Evolutionary conservation across 2,797 vertebrate genomes (phyloP).

Genomic region (Myotis findleyi): DNA sequence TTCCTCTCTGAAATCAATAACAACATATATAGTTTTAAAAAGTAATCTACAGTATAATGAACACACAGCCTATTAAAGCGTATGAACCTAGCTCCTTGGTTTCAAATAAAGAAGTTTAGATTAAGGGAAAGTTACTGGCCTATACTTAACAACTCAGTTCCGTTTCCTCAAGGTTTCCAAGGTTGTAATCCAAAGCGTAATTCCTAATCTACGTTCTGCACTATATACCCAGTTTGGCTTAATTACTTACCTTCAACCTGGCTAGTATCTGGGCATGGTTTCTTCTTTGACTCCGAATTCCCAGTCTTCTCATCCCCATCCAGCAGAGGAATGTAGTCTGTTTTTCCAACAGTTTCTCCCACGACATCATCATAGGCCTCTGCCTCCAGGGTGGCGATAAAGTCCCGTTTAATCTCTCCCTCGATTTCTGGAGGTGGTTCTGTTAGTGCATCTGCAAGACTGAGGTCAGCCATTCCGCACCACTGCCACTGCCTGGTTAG

Average conservation of each 20-base stretch:
- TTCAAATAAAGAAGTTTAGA: neutral
- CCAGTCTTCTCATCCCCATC: conserved; percentile 90
- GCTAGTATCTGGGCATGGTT: conserved; percentile 73
- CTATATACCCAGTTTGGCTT: neutral
- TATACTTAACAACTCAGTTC: neutral
- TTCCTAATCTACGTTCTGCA: neutral
- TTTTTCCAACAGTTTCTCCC: conserved; percentile 95
- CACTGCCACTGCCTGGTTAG: conserved; percentile 69
- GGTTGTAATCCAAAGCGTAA: neutral
- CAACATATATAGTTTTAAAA: too few species aligned
- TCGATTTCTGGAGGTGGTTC: conserved; percentile 90
- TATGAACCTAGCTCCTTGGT: neutral
- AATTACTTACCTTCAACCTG: conserved; percentile 84
- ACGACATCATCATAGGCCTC: conserved; percentile 95
- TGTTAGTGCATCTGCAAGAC: conserved; percentile 94
- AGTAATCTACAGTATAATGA: neutral
- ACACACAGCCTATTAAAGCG: neutral
- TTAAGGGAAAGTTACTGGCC: neutral
- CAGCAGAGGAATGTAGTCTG: conserved; percentile 94
- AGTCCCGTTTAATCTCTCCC: conserved; percentile 93
- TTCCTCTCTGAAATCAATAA: too few species aligned
- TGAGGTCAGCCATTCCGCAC: conserved; percentile 91
- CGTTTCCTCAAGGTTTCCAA: conserved; percentile 21
- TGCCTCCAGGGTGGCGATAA: conserved; percentile 93
- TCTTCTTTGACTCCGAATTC: conserved; percentile 84